Conservation (phyloP, 2,888 invertebrate genomes). For the Linnaemya vulpina region DNA sequence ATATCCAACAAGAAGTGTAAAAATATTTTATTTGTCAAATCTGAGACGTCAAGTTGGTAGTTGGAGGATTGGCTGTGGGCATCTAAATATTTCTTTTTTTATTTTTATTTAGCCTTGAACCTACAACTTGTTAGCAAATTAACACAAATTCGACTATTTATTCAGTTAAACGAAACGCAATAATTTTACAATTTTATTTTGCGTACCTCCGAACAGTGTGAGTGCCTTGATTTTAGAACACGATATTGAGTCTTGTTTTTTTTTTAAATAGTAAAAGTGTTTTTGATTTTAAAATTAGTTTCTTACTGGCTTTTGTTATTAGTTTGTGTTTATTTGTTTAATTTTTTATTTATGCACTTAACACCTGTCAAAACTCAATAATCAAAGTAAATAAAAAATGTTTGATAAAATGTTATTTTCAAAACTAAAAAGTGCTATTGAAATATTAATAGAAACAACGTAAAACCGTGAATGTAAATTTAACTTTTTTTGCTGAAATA, state of each 20-base stretch:
- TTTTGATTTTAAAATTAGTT: not conserved
- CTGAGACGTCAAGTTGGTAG: conserved; percentile 19
- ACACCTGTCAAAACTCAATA: conserved; percentile 67
- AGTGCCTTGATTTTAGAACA: no score
- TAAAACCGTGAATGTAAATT: conserved; percentile 20
- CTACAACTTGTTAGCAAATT: conserved; percentile 66
- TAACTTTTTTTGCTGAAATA: not conserved
- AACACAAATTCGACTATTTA: conserved; percentile 68
- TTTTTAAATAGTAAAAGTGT: conserved; percentile 5
- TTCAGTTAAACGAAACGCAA: conserved; percentile 53
- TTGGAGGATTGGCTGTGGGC: not conserved
- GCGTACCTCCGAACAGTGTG: no score
- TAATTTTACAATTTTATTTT: not conserved
- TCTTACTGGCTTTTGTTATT: conserved; percentile 9
- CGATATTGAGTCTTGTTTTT: conserved; percentile 17
- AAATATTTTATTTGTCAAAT: conserved; percentile 16
- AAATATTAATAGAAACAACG: not conserved
- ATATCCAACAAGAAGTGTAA: not conserved
- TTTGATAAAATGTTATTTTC: conserved; percentile 13
- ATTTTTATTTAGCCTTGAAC: conserved; percentile 55
- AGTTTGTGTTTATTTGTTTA: not conserved
- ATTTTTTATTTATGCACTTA: conserved; percentile 55
- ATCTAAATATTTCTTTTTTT: not conserved
- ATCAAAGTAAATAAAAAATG: conserved; percentile 29
- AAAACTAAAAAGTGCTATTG: conserved; percentile 6